Evolutionary conservation across 92 coral and sea anemone species (phyloP), one percentile per base, ranked within the genome.

Genomic region (Siderastrea radians): DNA sequence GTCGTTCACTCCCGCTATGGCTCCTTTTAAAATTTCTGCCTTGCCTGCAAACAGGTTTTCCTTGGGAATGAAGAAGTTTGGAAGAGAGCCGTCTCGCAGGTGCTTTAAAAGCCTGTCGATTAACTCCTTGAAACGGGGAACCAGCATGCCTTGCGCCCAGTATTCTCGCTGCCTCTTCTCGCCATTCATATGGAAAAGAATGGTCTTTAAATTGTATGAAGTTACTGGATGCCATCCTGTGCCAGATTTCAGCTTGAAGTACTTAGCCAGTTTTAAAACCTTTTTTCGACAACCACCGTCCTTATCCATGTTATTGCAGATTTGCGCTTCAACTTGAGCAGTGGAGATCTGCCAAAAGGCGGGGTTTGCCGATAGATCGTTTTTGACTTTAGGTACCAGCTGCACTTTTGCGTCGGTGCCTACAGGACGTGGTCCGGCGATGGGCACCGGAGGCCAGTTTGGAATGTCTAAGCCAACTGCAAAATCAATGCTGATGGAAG

Each of bases 231-330:
- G 68, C 74, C 91, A 80, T 19, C 47, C 4, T 44, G 48, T 75
- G 38, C 13, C 5, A 1, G 87, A 61, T 62, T 70, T 77, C 11
- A 72, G 19, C 78, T 65, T 84, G 72, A 89, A 84, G 77, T 89
- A 77, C 71, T 89, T 89, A 2, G 90, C 92, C 60, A 89, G 79
- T 49, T 89, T 84, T 4, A 89, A 84, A 50, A 89, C 89, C 38
- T 26, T 26, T 0, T 26, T 26, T 26, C 38, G 38, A 26, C 38
- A 26, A 26, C 38, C 38, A 26, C 43, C 89, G 71, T 84, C 90
- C 0, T 38, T 7, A 50, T 89, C 92, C 51, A 89, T 89, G 12
- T 57, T 12, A 15, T 84, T 38, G 38, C 84, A 45, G 64, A 89
- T 89, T 50, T 46, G 9, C 47, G n/a, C 46, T 71, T 89, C 92